Evolutionary conservation across 2,113 vertebrate genomes (phyloP), one percentile per base, ranked within the genome.

Genomic region (Thalassoma bifasciatum): DNA sequence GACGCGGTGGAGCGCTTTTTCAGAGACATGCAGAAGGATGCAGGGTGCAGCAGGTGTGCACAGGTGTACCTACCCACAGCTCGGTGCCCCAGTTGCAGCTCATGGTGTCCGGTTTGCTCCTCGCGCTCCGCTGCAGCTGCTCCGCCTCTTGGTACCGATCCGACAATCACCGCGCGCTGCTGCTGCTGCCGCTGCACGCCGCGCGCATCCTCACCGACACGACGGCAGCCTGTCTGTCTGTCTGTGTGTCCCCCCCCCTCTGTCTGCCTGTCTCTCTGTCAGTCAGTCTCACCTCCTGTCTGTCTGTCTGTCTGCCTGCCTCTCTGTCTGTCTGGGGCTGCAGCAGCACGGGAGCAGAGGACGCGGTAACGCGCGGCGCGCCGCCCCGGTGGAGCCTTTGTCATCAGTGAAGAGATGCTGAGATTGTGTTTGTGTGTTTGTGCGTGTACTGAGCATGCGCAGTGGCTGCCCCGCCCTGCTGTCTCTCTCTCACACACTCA

Each of bases 41-140:
- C n/a, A n/a, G n/a, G n/a, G 58, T 46, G 59, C 42, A 21, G 57
- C 60, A 52, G 60, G 61, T 62, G 47, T 10, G 47, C 9, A 6
- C 24, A 17, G 42, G 65, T 17, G 19, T 46, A 92, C 93, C 1
- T 90, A 94, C 93, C 93, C 93, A 94, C 81, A 94, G 89, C 72
- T 93, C 93, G 75, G 92, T 91, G n/a, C 93, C 93, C 93, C 93
- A 94, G 83, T 90, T 92, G 69, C 89, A 90, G 83, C 77, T 93
- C 92, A 93, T 91, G 79, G 70, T 83, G 75, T 67, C 88, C 84
- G 30, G 44, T 74, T 59, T 10, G 59, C 42, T 66, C 40, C 70
- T 64, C 49, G 50, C 34, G 19, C 49, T 75, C 26, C 26, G 59
- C 69, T 19, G 42, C 58, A 26, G 58, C 30, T 40, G 40, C 37